A percentile compares a stretch with the other conserved stretches of the same genome.
Conservation (phyloP, 2,797 vertebrate genomes). For the Sparidentex hasta region DNA sequence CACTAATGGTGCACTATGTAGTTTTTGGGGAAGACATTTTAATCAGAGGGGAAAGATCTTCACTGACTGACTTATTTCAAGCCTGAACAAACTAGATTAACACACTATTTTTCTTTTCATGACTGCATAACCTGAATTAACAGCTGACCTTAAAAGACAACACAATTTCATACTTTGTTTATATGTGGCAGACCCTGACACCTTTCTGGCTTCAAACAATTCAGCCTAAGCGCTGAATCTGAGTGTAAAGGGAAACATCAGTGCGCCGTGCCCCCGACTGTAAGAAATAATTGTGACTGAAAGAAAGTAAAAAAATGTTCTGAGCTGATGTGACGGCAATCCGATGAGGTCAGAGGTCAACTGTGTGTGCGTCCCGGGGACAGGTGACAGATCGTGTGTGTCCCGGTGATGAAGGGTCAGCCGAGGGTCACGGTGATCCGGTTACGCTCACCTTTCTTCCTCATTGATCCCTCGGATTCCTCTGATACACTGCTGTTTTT, state of each 20-base stretch:
- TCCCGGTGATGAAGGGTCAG: slow-evolving; percentile 72
- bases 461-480: slow-evolving; percentile 72
- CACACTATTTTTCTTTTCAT: too few species aligned
- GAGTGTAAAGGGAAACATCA: neutral
- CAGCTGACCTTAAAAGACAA: too few species aligned
- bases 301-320: neutral
- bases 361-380: slow-evolving; percentile 31
- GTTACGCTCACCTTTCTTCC: slow-evolving; percentile 66
- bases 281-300: slow-evolving; percentile 5
- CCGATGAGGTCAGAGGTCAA: slow-evolving; percentile 49
- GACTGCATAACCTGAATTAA: too few species aligned
- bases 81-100: too few species aligned
- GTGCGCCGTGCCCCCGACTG: neutral
- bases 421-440: slow-evolving; percentile 69
- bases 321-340: slow-evolving; percentile 21
- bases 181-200: too few species aligned
- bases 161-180: too few species aligned
- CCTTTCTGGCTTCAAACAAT: too few species aligned
- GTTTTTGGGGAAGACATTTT: too few species aligned
- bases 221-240: neutral
- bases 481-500: slow-evolving; percentile 60
- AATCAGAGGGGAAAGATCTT: too few species aligned
- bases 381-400: slow-evolving; percentile 55
- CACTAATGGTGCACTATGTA: neutral
- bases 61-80: neutral